Evolutionary conservation across 2,797 vertebrate species (phyloP), one percentile per base, ranked within the genome.

Genomic region (Lophius americanus): DNA sequence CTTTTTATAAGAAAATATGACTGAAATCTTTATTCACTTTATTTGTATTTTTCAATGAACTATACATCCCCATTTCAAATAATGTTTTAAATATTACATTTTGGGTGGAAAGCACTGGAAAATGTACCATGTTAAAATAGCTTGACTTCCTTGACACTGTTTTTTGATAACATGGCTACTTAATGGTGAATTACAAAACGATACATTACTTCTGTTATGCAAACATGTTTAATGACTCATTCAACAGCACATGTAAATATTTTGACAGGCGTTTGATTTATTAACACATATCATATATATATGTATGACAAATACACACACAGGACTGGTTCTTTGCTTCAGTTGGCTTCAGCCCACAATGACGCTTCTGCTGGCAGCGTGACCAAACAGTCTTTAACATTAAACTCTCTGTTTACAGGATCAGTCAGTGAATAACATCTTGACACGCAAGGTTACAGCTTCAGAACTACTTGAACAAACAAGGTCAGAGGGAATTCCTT

Each of bases 181-280:
- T 2, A 50, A 35, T 48, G 43, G 7, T 10, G 42, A 5, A 43
- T 62, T 6, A 71, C n/a, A 66, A 61, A 66, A 61, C 23, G 35
- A 32, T 2, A 54, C 56, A 63, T 6, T 44, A 38, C 70, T 69
- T 62, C 47, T 73, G 51, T 68, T 75, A 14, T 76, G 67, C 51
- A 67, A 71, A 72, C 55, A 78, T 2, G 0, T 75, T 75, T 37
- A 84, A 83, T 67, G 38, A 59, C 51, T 66, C 59, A 44, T 68
- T 14, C 23, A 65, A 75, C 68, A 64, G 64, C 69, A 78, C 65
- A 82, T 41, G 47, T 55, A 38, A 33, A 79, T 78, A 73, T 77
- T 85, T 79, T 83, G 82, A 79, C 60, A 85, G 23, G 51, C 55
- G 57, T 67, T 64, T 73, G 65, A 79, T 81, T 83, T 64, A 84